Percentiles rank a stretch among this genome's conserved stretches.
These are phyloP conservation scores for Cheilosia grossa DNA, from an alignment of 2,888 invertebrate genomes.

Conservation along the genomic window DNA sequence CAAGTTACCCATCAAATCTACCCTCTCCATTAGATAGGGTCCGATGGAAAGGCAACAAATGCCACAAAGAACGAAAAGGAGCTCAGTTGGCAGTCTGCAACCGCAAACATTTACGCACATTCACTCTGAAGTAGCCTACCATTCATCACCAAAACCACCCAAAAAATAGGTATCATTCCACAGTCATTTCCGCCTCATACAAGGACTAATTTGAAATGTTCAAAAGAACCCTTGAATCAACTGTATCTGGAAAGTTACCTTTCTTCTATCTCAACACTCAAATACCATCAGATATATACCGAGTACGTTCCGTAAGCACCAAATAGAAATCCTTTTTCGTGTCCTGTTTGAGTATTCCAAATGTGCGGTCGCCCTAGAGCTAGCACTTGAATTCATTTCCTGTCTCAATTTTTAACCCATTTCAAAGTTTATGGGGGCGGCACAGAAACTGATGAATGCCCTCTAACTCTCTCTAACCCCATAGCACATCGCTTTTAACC, in stretches of 20 bases:
- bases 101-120: conserved; percentile 65
- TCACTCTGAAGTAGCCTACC: conserved; percentile 30
- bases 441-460: neutral
- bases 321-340: conserved; percentile 60
- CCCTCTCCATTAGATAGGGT: neutral
- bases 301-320: conserved; percentile 40
- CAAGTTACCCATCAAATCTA: neutral
- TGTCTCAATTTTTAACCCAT: conserved; percentile 54
- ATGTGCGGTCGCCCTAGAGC: conserved; percentile 61
- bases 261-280: neutral
- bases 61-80: conserved; percentile 30
- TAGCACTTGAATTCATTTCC: conserved; percentile 64
- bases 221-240: conserved; percentile 47
- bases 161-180: neutral
- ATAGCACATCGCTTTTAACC: neutral
- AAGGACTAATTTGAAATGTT: conserved; percentile 65
- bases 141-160: conserved; percentile 38
- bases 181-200: conserved; percentile 33
- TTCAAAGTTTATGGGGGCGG: conserved; percentile 12
- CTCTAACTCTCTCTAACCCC: neutral
- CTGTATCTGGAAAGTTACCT: conserved; percentile 23
- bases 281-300: conserved; percentile 3
- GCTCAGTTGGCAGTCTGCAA: conserved; percentile 33
- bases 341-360: conserved; percentile 58
- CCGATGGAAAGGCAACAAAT: conserved; percentile 18